These are phyloP conservation scores for Speoplatyrhinus poulsoni DNA, from an alignment of 2,113 vertebrate genomes.

Conservation along the genomic window DNA sequence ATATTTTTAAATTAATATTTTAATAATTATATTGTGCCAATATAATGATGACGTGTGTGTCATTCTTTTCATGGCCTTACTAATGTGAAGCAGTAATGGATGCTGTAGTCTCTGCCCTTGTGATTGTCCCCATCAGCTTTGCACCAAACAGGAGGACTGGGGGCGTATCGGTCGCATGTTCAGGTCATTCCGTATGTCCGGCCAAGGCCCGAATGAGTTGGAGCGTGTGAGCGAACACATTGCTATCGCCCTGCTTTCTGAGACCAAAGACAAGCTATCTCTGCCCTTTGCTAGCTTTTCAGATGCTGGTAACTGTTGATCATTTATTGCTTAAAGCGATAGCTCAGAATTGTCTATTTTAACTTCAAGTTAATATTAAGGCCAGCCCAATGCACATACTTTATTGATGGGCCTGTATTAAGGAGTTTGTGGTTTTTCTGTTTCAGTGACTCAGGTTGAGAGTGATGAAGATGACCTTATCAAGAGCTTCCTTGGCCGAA, in stretches of 20 bases:
- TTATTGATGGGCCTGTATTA: background rate
- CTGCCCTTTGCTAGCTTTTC: constrained; percentile 88
- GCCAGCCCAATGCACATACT: too few relatives aligned
- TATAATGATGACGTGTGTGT: background rate
- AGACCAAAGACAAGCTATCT: constrained; percentile 73
- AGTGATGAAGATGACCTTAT: constrained; percentile 68
- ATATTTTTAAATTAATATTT: background rate
- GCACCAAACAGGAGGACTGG: constrained; percentile 86
- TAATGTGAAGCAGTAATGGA: too few relatives aligned
- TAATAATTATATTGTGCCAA: background rate
- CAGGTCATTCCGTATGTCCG: constrained; percentile 69
- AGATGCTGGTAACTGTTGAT: constrained; percentile 75
- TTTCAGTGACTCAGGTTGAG: constrained; percentile 71
- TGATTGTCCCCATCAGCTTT: constrained; percentile 73
- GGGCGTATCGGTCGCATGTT: constrained; percentile 81
- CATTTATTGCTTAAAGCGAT: background rate
- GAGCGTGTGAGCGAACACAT: constrained; percentile 79
- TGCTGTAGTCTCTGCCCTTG: constrained; percentile 5
- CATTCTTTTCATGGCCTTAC: background rate
- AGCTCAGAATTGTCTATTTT: background rate
- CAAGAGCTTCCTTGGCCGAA: constrained; percentile 82
- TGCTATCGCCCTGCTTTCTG: constrained; percentile 77
- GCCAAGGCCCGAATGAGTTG: constrained; percentile 76
- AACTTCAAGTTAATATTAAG: too few relatives aligned
- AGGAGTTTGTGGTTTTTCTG: background rate